These are phyloP conservation scores for Motacilla alba DNA, from an alignment of 2,113 vertebrate genomes.

Conservation along the genomic window DNA sequence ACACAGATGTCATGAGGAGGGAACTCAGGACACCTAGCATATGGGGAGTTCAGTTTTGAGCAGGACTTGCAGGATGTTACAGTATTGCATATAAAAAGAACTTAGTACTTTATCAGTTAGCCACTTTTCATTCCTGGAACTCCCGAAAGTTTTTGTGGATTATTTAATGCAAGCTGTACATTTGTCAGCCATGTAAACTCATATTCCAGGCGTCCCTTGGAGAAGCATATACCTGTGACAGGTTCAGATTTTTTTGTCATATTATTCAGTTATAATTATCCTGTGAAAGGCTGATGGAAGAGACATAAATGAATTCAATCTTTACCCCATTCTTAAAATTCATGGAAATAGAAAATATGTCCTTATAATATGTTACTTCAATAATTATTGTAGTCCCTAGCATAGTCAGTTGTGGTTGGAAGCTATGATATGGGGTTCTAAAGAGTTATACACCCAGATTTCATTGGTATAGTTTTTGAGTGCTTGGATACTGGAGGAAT, in stretches of 20 bases:
- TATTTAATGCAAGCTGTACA: not conserved
- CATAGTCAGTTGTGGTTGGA: not conserved
- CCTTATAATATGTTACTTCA: not conserved
- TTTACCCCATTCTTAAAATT: not conserved
- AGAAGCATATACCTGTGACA: not conserved
- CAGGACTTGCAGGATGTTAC: not conserved
- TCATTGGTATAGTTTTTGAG: not conserved
- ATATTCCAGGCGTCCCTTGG: not conserved
- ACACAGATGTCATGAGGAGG: not conserved
- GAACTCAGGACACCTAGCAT: fast-evolving
- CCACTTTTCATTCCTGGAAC: not conserved
- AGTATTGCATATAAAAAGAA: not conserved
- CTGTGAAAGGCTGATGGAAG: not conserved
- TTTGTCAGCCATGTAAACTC: not conserved
- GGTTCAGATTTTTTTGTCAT: not conserved
- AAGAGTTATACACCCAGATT: not conserved
- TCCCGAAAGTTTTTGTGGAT: not conserved
- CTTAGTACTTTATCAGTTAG: not conserved
- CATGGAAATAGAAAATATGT: not conserved
- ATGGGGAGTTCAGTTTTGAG: not conserved
- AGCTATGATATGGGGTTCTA: not conserved
- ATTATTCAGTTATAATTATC: not conserved
- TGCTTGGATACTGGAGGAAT: not conserved
- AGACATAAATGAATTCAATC: not conserved
- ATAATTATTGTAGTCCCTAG: not conserved